These are phyloP conservation scores for Andrena haemorrhoa DNA, from an alignment of 2,888 invertebrate species.

Conservation along the genomic window DNA sequence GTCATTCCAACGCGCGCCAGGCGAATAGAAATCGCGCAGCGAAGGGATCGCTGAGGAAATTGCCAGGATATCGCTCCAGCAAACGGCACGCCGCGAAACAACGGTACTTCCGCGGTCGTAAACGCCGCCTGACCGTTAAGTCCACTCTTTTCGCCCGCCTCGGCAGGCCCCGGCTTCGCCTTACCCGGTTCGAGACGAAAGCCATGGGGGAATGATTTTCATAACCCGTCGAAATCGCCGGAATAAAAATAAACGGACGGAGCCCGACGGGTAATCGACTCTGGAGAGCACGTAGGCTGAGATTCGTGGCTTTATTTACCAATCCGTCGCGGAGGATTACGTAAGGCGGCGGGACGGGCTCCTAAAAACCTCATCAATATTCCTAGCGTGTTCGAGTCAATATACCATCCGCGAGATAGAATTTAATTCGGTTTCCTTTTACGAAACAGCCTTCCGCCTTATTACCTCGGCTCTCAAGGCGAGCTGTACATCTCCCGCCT, in stretches of 20 bases:
- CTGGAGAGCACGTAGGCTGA: constrained; percentile 27
- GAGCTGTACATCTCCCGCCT: constrained; percentile 21
- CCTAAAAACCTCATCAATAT: constrained; percentile 53
- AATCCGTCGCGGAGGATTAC: constrained; percentile 26
- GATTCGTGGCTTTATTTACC: constrained; percentile 49
- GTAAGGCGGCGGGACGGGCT: constrained; percentile 22
- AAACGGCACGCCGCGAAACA: constrained; percentile 50
- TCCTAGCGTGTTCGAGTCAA: constrained; percentile 48
- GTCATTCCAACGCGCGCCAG: background rate
- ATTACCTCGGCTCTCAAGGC: constrained; percentile 54
- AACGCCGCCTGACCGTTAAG: constrained; percentile 69
- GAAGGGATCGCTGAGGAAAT: constrained; percentile 36
- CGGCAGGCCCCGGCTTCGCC: background rate
- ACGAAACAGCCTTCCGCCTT: constrained; percentile 53
- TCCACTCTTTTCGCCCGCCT: constrained; percentile 53
- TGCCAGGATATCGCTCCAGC: constrained; percentile 48
- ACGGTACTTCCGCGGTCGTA: constrained; percentile 69
- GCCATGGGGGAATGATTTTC: constrained; percentile 31
- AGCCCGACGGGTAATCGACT: constrained; percentile 4
- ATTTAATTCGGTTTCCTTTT: constrained; percentile 60
- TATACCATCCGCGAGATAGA: constrained; percentile 51
- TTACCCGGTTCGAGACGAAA: background rate
- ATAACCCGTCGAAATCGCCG: constrained; percentile 7
- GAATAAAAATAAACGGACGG: constrained; percentile 36
- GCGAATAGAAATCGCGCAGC: constrained; percentile 5